A percentile compares a stretch with the other conserved stretches of the same genome.
phyloP scores from a whole-genome alignment of 30 jellyfish, hydroid and myxozoan species.

The Pseudorhiza aurosa region DNA sequence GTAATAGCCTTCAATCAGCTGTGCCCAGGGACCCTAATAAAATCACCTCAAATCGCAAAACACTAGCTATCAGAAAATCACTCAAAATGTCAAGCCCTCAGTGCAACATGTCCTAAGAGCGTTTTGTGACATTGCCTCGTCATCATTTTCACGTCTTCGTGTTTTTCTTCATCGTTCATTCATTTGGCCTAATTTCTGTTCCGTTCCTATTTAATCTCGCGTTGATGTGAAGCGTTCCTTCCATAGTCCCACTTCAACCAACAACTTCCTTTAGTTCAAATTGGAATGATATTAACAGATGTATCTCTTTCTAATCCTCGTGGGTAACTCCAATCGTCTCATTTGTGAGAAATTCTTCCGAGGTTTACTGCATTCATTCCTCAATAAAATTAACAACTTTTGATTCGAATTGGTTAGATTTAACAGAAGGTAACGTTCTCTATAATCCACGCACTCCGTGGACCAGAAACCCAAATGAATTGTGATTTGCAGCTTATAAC shows the following conservation, averaged over 20 bases:
- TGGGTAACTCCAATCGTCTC: neutral
- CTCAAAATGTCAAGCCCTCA: too few relatives aligned
- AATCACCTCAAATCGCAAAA: too few relatives aligned
- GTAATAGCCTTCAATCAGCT: too few relatives aligned
- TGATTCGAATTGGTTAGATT: neutral
- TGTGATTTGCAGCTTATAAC: neutral
- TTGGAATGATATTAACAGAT: neutral
- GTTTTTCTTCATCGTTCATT: neutral
- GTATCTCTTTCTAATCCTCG: constrained; percentile 2
- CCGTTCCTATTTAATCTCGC: neutral
- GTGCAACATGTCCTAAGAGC: too few relatives aligned
- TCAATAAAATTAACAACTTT: neutral
- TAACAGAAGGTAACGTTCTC: neutral
- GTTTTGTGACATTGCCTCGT: too few relatives aligned
- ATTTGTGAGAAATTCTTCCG: neutral
- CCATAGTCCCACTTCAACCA: neutral
- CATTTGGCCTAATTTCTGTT: neutral
- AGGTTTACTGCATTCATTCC: neutral
- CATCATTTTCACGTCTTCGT: neutral
- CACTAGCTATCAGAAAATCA: too few relatives aligned
- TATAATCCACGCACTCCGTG: neutral
- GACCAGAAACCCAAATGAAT: neutral
- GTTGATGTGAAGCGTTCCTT: neutral
- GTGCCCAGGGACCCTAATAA: too few relatives aligned
- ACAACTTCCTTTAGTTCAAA: neutral